Conservation (phyloP, 1,140 invertebrate species). For the Tetramorium simillimum region DNA sequence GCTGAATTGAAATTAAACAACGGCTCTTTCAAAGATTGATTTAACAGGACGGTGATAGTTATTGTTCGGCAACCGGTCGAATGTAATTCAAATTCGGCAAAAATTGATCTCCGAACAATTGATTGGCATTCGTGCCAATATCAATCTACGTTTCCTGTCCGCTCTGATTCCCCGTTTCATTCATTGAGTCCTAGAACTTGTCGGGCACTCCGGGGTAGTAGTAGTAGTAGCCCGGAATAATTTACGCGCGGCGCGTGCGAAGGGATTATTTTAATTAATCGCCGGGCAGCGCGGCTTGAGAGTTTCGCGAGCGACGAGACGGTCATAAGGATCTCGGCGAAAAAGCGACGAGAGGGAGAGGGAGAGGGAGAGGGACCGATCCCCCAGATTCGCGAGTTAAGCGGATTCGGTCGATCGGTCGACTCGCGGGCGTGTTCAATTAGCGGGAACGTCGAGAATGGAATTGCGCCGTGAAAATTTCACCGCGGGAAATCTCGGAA, state of each 20-base stretch:
- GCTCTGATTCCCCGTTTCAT: conserved; percentile 8
- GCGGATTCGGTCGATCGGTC: conserved; percentile 54
- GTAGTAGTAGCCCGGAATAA: not conserved
- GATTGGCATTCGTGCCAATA: conserved; percentile 44
- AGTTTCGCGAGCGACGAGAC: not conserved
- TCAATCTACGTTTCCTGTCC: conserved; percentile 21
- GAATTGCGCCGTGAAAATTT: conserved; percentile 9
- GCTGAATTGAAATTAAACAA: conserved; percentile 37
- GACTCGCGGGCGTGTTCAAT: conserved; percentile 49
- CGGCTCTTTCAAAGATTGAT: not conserved
- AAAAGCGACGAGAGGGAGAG: not conserved
- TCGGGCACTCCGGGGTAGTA: not conserved
- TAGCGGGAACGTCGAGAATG: conserved; percentile 24
- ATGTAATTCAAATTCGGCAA: conserved; percentile 23
- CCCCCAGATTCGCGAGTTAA: conserved; percentile 48
- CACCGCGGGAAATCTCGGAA: conserved; percentile 29
- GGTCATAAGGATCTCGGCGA: conserved; percentile 28
- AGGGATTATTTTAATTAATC: conserved; percentile 47
- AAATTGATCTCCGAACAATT: conserved; percentile 45
- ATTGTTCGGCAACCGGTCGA: conserved; percentile 13
- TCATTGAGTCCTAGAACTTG: conserved; percentile 33
- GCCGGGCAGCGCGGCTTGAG: not conserved
- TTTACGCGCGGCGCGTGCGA: conserved; percentile 13
- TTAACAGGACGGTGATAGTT: conserved; percentile 17
- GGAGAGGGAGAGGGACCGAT: too few species aligned